Conservation (phyloP, 2,888 invertebrate species). For the Meganola albula region DNA sequence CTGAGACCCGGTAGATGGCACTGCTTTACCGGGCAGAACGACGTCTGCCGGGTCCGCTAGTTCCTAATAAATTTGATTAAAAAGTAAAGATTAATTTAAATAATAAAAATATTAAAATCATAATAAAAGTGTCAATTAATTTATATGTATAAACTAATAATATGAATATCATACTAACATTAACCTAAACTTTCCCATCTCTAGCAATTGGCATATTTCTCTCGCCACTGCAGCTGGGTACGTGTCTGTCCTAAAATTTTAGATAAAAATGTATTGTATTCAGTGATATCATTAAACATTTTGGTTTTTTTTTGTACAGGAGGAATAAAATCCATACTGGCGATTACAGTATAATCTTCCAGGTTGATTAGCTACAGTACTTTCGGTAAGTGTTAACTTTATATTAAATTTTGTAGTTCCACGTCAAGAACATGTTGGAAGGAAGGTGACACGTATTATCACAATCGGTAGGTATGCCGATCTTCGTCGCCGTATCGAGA, state of each 20-base stretch:
- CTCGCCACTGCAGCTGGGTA: conserved; percentile 70
- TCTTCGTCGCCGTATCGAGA: conserved; percentile 13
- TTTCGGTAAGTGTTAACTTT: conserved; percentile 64
- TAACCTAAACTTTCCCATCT: too few relatives aligned
- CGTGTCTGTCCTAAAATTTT: conserved; percentile 45
- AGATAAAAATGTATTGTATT: conserved; percentile 38
- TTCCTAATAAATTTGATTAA: too few relatives aligned
- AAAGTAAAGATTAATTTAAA: too few relatives aligned
- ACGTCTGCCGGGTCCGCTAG: too few relatives aligned
- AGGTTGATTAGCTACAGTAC: conserved; percentile 74
- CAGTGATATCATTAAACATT: conserved; percentile 34
- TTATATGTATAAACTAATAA: too few relatives aligned
- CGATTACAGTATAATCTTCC: conserved; percentile 60
- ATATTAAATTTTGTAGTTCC: conserved; percentile 62
- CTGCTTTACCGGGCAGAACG: too few relatives aligned
- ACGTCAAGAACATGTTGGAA: conserved; percentile 77
- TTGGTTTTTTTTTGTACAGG: conserved; percentile 50
- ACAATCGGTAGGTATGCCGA: conserved; percentile 55
- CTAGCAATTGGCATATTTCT: conserved; percentile 65
- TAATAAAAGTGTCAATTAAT: too few relatives aligned
- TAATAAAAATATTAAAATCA: too few relatives aligned
- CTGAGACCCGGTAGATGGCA: too few relatives aligned
- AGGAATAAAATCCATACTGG: conserved; percentile 63
- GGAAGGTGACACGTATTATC: conserved; percentile 77
- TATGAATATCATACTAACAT: too few relatives aligned